Base-by-base conservation (phyloP, 2,113 vertebrate genomes). In the Hepsetus odoe region DNA sequence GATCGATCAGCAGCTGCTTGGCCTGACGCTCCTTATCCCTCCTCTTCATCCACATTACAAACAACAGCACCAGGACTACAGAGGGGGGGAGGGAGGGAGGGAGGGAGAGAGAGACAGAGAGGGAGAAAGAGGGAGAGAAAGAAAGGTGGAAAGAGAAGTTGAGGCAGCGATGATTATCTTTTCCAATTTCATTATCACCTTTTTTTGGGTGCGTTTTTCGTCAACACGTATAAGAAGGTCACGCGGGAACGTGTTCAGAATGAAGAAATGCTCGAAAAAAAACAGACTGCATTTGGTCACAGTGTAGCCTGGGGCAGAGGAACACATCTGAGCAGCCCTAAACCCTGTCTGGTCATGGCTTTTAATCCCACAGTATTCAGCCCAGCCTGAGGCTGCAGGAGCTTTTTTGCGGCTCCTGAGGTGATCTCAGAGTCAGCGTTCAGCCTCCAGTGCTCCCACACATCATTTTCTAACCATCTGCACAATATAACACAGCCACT, bases 11-110 rank as follows among this genome's bases (percentile, higher is more conserved):
- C 66, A 98, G 94, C 89, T 98, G 97, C 87, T 98, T 98, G 81
- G 95, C 96, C 85, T 98, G 95, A 9, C 97, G 95, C 61, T 98
- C 96, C 72, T 98, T 98, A 86, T 99, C 97, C 3, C 96, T 94
- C 1, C 96, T 94, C 82, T 98, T 99, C 96, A 98, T 97, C 96
- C 96, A 99, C 20, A 98, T 95, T 80, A 98, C 96, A 4, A 99
- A 98, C 92, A 98, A 92, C 82, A 99, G 87, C 81, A 99, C 96
- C 1, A 99, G 89, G 88, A 98, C 97, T 98, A 82, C 0, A 40
- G 38, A 40, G 67, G 44, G n/a, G 81, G 0, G 32, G 81, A 42
- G 28, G 55, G 49, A 74, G 24, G 58, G 64, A 33, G 44, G 56
- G 51, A 42, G 33, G 62, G n/a, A 61, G 14, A 82, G 59, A 62